Percentiles rank a stretch among this genome's conserved stretches.
Conservation (phyloP, 2,113 vertebrate species). For the Donacobius atricapilla region DNA sequence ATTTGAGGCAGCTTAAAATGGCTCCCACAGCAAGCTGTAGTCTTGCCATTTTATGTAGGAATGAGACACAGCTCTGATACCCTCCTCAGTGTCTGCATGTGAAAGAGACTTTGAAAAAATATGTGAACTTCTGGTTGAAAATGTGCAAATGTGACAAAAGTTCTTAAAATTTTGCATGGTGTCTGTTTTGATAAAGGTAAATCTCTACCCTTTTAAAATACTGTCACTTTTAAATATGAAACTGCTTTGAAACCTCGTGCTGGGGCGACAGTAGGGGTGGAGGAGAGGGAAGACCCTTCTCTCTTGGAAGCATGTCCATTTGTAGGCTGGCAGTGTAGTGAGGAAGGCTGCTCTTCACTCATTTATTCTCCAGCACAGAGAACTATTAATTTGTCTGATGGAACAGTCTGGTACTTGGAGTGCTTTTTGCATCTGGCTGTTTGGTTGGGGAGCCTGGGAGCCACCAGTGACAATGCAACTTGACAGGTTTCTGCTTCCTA, state of each 20-base stretch:
- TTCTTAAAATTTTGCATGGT: background rate
- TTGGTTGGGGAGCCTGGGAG: background rate
- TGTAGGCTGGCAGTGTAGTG: background rate
- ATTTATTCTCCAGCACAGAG: background rate
- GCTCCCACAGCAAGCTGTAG: background rate
- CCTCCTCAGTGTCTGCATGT: background rate
- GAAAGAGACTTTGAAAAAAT: background rate
- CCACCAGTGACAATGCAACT: background rate
- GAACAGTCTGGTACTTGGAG: background rate
- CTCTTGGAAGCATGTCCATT: background rate
- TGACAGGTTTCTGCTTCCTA: background rate
- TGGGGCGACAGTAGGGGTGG: background rate
- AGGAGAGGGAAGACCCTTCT: background rate
- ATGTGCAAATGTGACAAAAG: background rate
- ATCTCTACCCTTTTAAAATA: background rate
- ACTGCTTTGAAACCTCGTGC: background rate
- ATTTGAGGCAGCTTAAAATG: background rate
- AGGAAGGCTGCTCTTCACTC: background rate
- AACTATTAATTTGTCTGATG: background rate
- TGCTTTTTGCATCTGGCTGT: background rate
- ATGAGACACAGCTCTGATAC: background rate
- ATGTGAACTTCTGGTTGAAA: background rate
- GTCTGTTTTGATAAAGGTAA: background rate
- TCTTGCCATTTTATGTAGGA: background rate
- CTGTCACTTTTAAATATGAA: background rate